Evolutionary conservation across 2,888 invertebrate species (phyloP), one percentile per base, ranked within the genome.

Genomic region (Andricus quercusramuli): DNA sequence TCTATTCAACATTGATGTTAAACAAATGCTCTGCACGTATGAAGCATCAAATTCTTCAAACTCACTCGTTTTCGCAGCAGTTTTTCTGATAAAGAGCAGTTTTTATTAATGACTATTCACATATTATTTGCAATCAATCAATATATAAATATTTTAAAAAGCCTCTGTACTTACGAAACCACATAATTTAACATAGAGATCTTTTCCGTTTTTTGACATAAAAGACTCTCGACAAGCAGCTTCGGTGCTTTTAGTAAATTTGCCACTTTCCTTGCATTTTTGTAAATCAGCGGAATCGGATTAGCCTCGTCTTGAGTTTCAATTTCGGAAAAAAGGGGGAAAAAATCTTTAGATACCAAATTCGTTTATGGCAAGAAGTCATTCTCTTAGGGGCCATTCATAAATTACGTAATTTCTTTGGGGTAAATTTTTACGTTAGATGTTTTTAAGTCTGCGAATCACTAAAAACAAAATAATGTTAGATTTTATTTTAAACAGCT

Each of bases 191-290:
- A 81, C 77, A 86, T 51, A 8, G 82, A 80, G 22, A 81, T 51
- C 59, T 86, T 74, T 51, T 85, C 82, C 8, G 80, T 84, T 13
- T 51, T 62, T 20, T 88, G 77, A 59, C 88, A 83, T 20, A 91
- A 86, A 22, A 79, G 77, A 47, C 84, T 85, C 15, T 85, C 59
- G 47, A 87, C 87, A 37, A 84, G 41, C 9, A 89, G 80, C 80
- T 83, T 85, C 66, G 88, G 79, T 65, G 89, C 70, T 56, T 78
- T 59, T n/a, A 91, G 79, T 78, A 89, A 78, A 65, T 82, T 62
- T 20, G 88, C 86, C 8, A 90, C 59, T 85, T 86, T 88, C 44
- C 83, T 83, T 64, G 85, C 78, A 44, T 83, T 85, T 68, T 82
- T 85, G 11, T 85, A 88, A 70, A 81, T 64, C 25, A 32, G 47